phyloP scores from a whole-genome alignment of 2,888 invertebrate genomes.

The Prosapia bicincta region DNA sequence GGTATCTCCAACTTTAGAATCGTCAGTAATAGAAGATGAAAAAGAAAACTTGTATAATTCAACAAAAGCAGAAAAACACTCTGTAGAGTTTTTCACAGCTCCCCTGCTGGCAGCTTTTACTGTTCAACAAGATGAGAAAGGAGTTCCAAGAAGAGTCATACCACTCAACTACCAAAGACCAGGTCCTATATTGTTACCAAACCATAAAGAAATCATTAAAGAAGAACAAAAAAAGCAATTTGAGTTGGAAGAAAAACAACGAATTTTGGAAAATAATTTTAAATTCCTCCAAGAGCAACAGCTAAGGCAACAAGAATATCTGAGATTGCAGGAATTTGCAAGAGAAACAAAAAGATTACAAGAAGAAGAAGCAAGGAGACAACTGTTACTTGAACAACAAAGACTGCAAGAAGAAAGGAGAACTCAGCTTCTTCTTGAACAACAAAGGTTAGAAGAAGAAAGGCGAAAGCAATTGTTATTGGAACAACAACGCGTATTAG shows the following conservation, averaged over 20 bases:
- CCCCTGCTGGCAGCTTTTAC: conserved; percentile 83
- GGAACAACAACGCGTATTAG: conserved; percentile 17
- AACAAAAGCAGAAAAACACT: conserved; percentile 45
- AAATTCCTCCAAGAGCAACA: conserved; percentile 62
- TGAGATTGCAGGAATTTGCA: conserved; percentile 46
- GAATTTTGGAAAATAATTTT: conserved; percentile 65
- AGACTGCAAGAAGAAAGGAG: conserved; percentile 36
- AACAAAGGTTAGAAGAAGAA: conserved; percentile 32
- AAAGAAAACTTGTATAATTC: conserved; percentile 25
- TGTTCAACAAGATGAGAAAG: conserved; percentile 75
- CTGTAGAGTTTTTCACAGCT: conserved; percentile 76
- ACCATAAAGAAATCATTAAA: conserved; percentile 24
- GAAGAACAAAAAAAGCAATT: conserved; percentile 42
- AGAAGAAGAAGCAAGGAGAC: conserved; percentile 34
- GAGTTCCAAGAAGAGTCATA: conserved; percentile 74
- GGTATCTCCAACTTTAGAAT: not conserved
- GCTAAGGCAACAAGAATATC: conserved; percentile 41
- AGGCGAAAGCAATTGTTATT: conserved; percentile 35
- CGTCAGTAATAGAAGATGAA: conserved; percentile 2
- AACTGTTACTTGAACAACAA: conserved; percentile 39
- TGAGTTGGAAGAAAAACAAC: conserved; percentile 62
- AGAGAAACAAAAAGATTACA: conserved; percentile 47
- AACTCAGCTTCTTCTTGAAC: not conserved
- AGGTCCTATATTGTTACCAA: conserved; percentile 25
- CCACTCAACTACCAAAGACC: conserved; percentile 54